These are phyloP conservation scores for Eilema sororculum DNA, from an alignment of 2,888 invertebrate genomes.

Conservation along the genomic window DNA sequence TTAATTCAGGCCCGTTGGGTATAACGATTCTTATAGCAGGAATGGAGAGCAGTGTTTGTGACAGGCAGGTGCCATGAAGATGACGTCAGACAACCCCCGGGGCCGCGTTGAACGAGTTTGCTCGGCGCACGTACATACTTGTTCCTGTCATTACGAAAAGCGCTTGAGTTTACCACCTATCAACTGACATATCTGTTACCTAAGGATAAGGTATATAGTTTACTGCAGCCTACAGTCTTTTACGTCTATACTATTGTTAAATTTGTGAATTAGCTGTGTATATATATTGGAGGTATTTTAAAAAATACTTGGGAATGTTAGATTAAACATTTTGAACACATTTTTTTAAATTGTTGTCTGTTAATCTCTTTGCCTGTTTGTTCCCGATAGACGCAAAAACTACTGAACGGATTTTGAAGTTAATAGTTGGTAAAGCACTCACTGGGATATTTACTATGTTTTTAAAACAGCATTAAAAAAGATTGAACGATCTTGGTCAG, in stretches of 20 bases:
- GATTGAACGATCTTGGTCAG: too few relatives aligned
- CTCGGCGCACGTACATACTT: constrained; percentile 36
- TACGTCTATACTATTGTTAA: too few relatives aligned
- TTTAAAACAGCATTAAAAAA: too few relatives aligned
- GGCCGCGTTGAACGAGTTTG: constrained; percentile 41
- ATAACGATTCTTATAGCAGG: constrained; percentile 38
- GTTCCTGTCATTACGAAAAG: constrained; percentile 39
- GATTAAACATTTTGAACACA: neutral
- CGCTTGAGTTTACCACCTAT: constrained; percentile 30
- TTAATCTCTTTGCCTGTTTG: neutral
- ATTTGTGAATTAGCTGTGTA: too few relatives aligned
- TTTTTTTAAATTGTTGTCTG: too few relatives aligned
- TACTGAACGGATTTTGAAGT: too few relatives aligned
- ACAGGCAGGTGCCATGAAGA: constrained; percentile 55
- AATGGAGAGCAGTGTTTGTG: constrained; percentile 42
- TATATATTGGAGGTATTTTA: too few relatives aligned
- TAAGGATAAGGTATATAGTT: neutral
- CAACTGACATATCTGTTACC: constrained; percentile 23
- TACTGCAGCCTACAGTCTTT: neutral
- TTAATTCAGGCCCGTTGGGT: constrained; percentile 50
- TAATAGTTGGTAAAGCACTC: too few relatives aligned
- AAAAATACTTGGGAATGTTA: neutral
- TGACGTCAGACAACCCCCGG: constrained; percentile 47
- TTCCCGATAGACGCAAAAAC: too few relatives aligned
- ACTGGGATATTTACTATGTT: too few relatives aligned